Conservation (phyloP, 2,797 vertebrate genomes). For the Echiichthys vipera region DNA sequence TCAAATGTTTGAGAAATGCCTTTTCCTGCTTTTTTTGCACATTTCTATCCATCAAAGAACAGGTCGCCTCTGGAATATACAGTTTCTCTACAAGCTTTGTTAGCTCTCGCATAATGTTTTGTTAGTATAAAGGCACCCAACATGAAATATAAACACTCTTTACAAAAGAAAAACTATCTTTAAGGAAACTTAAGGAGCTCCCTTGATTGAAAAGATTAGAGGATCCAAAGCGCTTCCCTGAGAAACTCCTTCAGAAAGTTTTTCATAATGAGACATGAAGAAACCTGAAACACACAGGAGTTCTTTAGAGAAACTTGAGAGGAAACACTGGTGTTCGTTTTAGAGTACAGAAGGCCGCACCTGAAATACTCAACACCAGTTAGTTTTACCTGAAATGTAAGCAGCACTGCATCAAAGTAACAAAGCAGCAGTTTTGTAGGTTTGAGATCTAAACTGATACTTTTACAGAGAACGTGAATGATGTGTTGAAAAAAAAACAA, state of each 20-base stretch:
- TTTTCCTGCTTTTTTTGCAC: not conserved
- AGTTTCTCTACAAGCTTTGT: not conserved
- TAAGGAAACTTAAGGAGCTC: not conserved
- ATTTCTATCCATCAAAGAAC: not conserved
- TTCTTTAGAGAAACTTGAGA: conserved; percentile 5
- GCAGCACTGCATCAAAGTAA: not conserved
- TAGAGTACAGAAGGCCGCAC: not conserved
- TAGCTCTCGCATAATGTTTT: conserved; percentile 1
- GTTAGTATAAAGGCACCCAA: conserved; percentile 44
- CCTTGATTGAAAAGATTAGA: conserved; percentile 16
- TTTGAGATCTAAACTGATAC: not conserved
- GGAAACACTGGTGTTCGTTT: not conserved
- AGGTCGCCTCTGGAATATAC: not conserved
- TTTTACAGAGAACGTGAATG: no score
- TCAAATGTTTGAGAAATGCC: not conserved
- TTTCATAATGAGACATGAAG: not conserved
- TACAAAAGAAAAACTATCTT: conserved; percentile 6
- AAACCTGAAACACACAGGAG: not conserved
- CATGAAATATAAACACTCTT: conserved; percentile 14
- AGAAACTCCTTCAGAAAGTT: conserved; percentile 31
- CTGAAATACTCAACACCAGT: not conserved
- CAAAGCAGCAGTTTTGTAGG: not conserved
- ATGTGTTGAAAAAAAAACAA: no score
- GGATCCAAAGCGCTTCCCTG: conserved; percentile 34
- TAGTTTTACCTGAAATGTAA: conserved; percentile 14